Conservation (phyloP, 2,888 invertebrate species). For the Rhamnusium bicolor region DNA sequence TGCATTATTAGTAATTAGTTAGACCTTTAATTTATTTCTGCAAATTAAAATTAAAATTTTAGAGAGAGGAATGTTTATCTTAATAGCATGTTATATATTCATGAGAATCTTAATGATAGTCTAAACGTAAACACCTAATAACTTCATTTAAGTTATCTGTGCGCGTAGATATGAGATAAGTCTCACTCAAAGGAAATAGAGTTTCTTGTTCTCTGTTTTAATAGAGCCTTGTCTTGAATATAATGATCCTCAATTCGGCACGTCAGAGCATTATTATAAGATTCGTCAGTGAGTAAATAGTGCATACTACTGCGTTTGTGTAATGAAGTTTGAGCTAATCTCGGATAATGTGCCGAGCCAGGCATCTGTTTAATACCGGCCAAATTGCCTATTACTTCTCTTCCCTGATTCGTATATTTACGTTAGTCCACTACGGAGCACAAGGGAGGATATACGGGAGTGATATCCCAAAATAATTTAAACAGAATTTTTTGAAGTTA, state of each 20-base stretch:
- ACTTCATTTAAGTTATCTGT: background rate
- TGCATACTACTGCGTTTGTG: constrained; percentile 17
- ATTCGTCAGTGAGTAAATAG: constrained; percentile 3
- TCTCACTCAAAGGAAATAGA: background rate
- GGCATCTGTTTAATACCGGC: constrained; percentile 29
- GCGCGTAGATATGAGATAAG: background rate
- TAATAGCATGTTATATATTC: too few species aligned
- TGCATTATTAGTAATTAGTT: too few species aligned
- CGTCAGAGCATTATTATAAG: background rate
- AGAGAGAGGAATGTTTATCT: too few species aligned
- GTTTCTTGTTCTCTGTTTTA: background rate
- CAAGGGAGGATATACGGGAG: too few species aligned
- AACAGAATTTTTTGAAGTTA: too few species aligned
- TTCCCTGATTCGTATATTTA: constrained; percentile 18
- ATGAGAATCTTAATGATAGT: too few species aligned
- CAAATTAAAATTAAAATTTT: too few species aligned
- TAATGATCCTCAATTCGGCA: constrained; percentile 11
- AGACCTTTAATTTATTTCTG: too few species aligned
- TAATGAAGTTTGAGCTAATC: constrained; percentile 26
- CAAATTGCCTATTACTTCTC: constrained; percentile 28
- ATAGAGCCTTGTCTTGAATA: background rate
- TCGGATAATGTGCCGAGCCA: constrained; percentile 24
- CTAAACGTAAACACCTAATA: constrained; percentile 6
- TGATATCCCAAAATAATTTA: too few species aligned
- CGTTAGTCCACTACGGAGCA: background rate